A percentile compares a stretch with the other conserved stretches of the same genome.
Conservation (phyloP, 2,797 vertebrate species). For the Trachurus trachurus region DNA sequence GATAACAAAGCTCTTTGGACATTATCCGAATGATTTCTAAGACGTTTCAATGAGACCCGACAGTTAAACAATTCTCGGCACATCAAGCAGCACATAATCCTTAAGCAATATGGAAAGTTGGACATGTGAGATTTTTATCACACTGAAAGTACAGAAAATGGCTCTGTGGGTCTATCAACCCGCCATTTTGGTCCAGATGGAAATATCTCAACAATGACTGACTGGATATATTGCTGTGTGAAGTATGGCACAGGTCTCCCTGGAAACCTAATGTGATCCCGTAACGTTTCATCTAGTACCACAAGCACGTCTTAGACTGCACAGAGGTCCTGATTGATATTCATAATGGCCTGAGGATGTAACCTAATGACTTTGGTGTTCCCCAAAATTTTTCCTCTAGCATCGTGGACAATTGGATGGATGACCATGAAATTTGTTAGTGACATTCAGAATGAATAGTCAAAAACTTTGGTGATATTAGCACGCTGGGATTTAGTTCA, state of each 20-base stretch:
- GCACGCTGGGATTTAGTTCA: conserved; percentile 1
- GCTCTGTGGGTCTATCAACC: not conserved
- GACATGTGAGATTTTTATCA: not conserved
- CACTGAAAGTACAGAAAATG: not conserved
- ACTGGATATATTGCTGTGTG: not conserved
- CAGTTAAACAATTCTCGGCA: conserved; percentile 12
- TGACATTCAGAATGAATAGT: not conserved
- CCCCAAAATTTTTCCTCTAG: not conserved
- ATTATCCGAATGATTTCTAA: not conserved
- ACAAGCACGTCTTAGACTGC: not conserved
- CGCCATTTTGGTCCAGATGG: not conserved
- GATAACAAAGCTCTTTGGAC: conserved; percentile 6
- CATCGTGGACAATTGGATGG: not conserved
- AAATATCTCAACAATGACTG: conserved; percentile 14
- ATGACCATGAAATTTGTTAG: not conserved
- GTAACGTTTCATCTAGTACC: not conserved
- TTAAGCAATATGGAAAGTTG: not conserved
- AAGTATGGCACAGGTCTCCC: not conserved
- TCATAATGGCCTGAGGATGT: not conserved
- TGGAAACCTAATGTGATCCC: not conserved
- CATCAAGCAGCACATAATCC: not conserved
- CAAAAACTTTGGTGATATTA: not conserved
- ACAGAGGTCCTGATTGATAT: not conserved
- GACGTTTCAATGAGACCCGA: conserved; percentile 13
- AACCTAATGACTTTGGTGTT: not conserved